Percentiles rank a stretch among this genome's conserved stretches.
These are phyloP conservation scores for Atta cephalotes DNA, from an alignment of 1,140 invertebrate species.

Conservation along the genomic window DNA sequence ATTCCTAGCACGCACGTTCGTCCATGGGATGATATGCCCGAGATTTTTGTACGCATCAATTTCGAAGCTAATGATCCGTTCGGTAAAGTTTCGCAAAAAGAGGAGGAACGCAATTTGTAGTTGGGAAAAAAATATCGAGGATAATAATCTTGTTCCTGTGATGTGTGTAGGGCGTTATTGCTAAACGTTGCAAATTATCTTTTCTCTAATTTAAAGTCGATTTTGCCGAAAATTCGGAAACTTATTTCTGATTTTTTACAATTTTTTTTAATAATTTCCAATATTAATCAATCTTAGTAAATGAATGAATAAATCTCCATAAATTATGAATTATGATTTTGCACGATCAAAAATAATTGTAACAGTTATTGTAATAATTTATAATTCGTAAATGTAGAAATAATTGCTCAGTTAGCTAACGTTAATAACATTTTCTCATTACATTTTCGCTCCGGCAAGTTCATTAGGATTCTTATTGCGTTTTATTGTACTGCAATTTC, in stretches of 20 bases:
- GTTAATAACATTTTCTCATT: slow-evolving; percentile 25
- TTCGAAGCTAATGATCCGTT: slow-evolving; percentile 29
- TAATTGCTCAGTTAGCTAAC: neutral
- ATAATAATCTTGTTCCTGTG: slow-evolving; percentile 26
- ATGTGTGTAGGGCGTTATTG: neutral
- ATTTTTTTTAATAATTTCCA: neutral
- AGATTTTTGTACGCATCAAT: slow-evolving; percentile 4
- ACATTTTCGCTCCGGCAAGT: slow-evolving; percentile 17
- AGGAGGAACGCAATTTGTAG: neutral
- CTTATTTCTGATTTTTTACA: neutral
- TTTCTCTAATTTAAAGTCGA: neutral
- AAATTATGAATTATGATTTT: neutral
- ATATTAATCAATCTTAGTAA: neutral
- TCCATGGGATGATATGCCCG: neutral
- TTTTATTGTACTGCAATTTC: slow-evolving; percentile 42
- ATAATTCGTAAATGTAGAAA: neutral
- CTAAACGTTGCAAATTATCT: slow-evolving; percentile 10
- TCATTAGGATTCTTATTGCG: slow-evolving; percentile 42
- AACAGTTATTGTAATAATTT: neutral
- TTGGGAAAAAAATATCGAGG: neutral
- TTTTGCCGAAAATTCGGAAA: neutral
- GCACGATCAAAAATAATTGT: slow-evolving; percentile 9
- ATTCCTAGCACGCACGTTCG: neutral
- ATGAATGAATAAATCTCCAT: neutral
- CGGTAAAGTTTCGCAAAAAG: neutral